Conservation (phyloP, 1,140 invertebrate genomes). For the Laodelphax striatellus region DNA sequence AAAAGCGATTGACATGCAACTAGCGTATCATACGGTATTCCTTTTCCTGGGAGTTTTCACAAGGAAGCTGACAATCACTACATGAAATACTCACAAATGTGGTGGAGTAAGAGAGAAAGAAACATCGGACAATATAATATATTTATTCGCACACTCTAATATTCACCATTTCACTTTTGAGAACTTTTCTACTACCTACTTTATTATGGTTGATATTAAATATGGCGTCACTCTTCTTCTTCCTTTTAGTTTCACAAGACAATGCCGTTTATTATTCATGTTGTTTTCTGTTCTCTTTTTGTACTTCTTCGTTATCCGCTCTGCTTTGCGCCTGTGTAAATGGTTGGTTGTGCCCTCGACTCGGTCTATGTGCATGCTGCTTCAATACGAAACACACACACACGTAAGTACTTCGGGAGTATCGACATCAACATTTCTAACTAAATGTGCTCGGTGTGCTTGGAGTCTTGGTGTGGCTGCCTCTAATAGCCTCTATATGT, state of each 20-base stretch:
- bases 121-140: too few species aligned
- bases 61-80: too few species aligned
- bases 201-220: too few species aligned
- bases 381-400: constrained; percentile 52
- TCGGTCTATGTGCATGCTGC: constrained; percentile 50
- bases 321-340: constrained; percentile 53
- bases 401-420: constrained; percentile 33
- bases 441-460: not conserved
- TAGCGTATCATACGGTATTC: too few species aligned
- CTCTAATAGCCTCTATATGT: not conserved
- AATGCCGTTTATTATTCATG: constrained; percentile 23
- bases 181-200: too few species aligned
- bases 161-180: too few species aligned
- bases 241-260: not conserved
- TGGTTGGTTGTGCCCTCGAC: constrained; percentile 50
- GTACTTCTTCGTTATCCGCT: constrained; percentile 61
- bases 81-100: too few species aligned
- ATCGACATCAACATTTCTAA: constrained; percentile 4
- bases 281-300: constrained; percentile 35
- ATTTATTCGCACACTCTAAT: too few species aligned
- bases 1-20: too few species aligned
- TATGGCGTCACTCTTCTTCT: not conserved
- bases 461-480: not conserved
- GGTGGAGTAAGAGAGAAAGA: too few species aligned
- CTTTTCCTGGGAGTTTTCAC: too few species aligned